Evolutionary conservation across 2,888 invertebrate genomes (phyloP).

Genomic region (Exocentrus adspersus): DNA sequence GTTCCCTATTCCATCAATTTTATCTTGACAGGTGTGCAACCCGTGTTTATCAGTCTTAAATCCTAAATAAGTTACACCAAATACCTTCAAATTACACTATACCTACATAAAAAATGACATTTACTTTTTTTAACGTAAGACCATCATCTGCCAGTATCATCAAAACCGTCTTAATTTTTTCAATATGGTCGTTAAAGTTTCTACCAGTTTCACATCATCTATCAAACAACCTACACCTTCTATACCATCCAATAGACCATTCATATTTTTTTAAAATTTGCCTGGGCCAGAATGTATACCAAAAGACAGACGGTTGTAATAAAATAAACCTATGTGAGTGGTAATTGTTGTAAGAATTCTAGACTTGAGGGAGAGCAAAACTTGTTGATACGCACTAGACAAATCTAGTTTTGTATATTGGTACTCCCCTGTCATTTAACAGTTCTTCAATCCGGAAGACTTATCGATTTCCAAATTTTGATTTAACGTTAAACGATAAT

Average conservation of each 20-base stretch:
- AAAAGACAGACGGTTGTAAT: conserved; percentile 23
- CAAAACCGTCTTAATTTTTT: neutral
- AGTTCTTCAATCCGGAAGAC: conserved; percentile 9
- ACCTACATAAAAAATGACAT: neutral
- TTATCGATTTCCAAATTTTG: conserved; percentile 5
- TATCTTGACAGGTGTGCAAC: no score
- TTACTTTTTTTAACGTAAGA: conserved; percentile 31
- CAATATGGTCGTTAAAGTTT: no score
- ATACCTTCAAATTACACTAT: neutral
- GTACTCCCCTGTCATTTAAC: conserved; percentile 6
- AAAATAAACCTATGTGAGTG: conserved; percentile 23
- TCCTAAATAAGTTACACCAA: no score
- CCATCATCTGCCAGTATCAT: neutral
- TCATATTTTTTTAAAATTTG: conserved; percentile 30
- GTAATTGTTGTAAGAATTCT: conserved; percentile 1
- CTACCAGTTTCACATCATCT: conserved; percentile 18
- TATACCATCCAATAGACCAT: conserved; percentile 16
- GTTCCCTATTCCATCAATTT: no score
- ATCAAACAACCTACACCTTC: conserved; percentile 24
- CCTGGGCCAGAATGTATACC: conserved; percentile 20
- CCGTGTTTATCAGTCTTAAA: no score
- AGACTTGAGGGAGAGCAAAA: conserved; percentile 7
- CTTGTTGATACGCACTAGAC: conserved; percentile 20
- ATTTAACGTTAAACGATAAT: conserved; percentile 12
- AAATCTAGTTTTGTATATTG: neutral